Evolutionary conservation across 2,888 invertebrate genomes (phyloP), one percentile per base, ranked within the genome.

Genomic region (Hypselothyrea guttata): DNA sequence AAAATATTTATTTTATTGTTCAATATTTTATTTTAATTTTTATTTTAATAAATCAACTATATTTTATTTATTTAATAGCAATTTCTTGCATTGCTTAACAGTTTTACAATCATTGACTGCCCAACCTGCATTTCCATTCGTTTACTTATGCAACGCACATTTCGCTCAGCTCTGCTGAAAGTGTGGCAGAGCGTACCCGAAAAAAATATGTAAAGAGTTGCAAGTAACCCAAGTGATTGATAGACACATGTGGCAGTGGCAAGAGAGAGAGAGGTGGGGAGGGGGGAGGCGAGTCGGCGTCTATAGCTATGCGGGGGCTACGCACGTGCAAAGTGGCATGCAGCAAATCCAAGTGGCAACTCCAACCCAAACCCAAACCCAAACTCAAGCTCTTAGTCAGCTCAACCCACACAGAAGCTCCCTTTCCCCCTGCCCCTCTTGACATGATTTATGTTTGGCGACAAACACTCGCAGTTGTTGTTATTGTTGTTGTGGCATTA

Each of bases 291-390:
- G 5, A 5, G 3, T 22, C 22, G 3, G 22, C 5, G 22, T 4
- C 22, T 22, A 22, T 22, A 22, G 22, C 22, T 11, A 33, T n/a
- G 11, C 38, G 45, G 11, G 8, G 47, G 33, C 53, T 46, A 73
- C 65, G 78, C 76, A 77, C 78, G 76, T 82, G 78, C 75, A 74
- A 55, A 73, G 55, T 65, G 58, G 31, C 42, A 56, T 37, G 4
- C 28, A 34, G 18, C 51, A 49, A 35, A 31, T 33, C 38, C 13
- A 40, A 48, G 42, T 49, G 5, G 31, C 31, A 31, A 16, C 15
- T n/a, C n/a, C n/a, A n/a, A n/a, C n/a, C n/a, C n/a, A n/a, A n/a
- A n/a, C n/a, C n/a, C n/a, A n/a, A n/a, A n/a, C n/a, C n/a, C 37
- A 15, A 16, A 37, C 35, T 28, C 9, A 28, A 30, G 28, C 11